Conservation (phyloP, 2,113 vertebrate species). For the Empidonax alnorum region DNA sequence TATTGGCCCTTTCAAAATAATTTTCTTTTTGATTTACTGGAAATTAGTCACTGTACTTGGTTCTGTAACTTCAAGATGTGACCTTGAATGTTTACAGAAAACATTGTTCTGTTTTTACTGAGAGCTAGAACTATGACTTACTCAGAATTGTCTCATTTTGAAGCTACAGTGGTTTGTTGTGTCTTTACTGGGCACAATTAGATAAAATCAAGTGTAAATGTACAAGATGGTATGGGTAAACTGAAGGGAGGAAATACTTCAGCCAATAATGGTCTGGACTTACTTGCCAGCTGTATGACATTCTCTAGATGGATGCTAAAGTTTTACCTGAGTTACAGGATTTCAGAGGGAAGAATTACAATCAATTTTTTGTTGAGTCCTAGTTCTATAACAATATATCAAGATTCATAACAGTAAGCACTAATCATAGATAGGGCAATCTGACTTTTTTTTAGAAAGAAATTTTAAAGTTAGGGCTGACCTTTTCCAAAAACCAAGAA, state of each 20-base stretch:
- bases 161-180: background rate
- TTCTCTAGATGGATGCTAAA: background rate
- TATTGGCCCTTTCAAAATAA: background rate
- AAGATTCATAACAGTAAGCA: background rate
- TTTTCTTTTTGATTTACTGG: background rate
- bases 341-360: background rate
- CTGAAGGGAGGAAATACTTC: background rate
- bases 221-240: background rate
- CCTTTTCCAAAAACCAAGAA: background rate
- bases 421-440: background rate
- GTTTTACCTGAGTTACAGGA: background rate
- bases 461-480: background rate
- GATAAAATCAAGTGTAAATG: background rate
- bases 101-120: background rate
- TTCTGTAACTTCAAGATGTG: background rate
- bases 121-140: background rate
- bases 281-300: background rate
- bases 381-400: background rate
- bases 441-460: background rate
- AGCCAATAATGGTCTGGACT: background rate
- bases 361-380: background rate
- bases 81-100: background rate
- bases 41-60: background rate
- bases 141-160: background rate
- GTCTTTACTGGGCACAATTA: background rate